A percentile compares a stretch with the other conserved stretches of the same genome.
These are phyloP conservation scores for Latrodectus elegans DNA, from an alignment of 2,888 invertebrate species.

Conservation along the genomic window DNA sequence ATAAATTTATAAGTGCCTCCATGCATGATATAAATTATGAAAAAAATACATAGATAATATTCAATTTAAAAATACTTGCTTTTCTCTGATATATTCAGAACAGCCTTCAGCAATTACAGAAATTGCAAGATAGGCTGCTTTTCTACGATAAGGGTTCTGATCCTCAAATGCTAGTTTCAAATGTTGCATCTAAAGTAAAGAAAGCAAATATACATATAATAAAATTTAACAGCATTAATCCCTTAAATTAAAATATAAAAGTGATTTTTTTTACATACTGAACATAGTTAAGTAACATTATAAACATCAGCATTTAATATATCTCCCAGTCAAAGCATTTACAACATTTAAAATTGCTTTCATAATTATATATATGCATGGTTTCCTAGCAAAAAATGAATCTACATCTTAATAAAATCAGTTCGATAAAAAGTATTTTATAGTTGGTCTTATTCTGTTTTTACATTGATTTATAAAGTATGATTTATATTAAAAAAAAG, in stretches of 20 bases:
- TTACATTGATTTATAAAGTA: no score
- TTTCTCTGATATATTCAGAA: conserved; percentile 83
- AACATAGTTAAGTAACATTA: not conserved
- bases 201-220: not conserved
- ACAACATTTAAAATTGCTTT: no score
- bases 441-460: no score
- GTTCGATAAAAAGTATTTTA: no score
- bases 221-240: not conserved
- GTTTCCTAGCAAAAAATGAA: no score
- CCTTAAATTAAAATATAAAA: not conserved
- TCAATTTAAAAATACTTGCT: conserved; percentile 75
- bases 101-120: conserved; percentile 87
- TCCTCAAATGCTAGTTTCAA: conserved; percentile 81
- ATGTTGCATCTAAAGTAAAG: conserved; percentile 49
- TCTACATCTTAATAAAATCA: no score
- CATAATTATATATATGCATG: no score
- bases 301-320: no score
- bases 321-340: no score
- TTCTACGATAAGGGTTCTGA: conserved; percentile 80
- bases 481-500: no score
- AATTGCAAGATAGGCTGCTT: conserved; percentile 83
- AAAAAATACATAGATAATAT: not conserved
- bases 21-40: not conserved
- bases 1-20: no score
- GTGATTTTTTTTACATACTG: not conserved